Evolutionary conservation across 1,140 invertebrate species (phyloP).

Genomic region (Brachionus plicatilis): DNA sequence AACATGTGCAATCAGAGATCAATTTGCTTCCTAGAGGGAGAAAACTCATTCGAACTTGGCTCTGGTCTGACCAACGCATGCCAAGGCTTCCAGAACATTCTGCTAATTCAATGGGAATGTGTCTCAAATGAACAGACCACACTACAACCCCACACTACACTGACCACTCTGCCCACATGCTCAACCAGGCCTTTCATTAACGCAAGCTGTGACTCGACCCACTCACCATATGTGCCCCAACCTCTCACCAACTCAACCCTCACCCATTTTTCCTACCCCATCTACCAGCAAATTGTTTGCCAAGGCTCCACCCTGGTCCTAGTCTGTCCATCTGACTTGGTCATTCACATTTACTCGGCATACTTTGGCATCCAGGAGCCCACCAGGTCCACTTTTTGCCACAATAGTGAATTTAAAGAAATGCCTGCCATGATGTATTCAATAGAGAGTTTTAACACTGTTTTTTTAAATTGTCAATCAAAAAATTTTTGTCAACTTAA

Average conservation of each 20-base stretch:
- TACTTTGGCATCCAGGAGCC: slow-evolving; percentile 29
- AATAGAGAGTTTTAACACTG: not conserved
- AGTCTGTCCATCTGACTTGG: not conserved
- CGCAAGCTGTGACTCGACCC: not conserved
- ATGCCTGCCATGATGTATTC: not conserved
- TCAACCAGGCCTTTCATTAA: not conserved
- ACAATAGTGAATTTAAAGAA: not conserved
- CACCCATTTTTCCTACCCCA: slow-evolving; percentile 1
- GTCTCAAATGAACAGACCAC: not conserved
- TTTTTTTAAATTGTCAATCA: not conserved
- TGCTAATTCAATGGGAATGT: slow-evolving; percentile 27
- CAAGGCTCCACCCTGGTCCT: not conserved
- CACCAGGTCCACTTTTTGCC: not conserved
- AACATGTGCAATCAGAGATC: not conserved
- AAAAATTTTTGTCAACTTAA: not conserved
- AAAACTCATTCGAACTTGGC: not conserved
- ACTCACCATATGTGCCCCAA: not conserved
- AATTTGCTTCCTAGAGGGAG: not conserved
- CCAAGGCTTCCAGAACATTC: slow-evolving; percentile 12
- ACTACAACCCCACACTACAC: not conserved
- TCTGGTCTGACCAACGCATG: not conserved
- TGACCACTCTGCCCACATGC: not conserved
- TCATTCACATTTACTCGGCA: slow-evolving; percentile 30
- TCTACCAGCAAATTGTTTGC: slow-evolving; percentile 25
- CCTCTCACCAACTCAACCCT: not conserved